Percentiles rank a stretch among this genome's conserved stretches.
These are phyloP conservation scores for Tetragonula carbonaria DNA, from an alignment of 2,888 invertebrate genomes.

Conservation along the genomic window DNA sequence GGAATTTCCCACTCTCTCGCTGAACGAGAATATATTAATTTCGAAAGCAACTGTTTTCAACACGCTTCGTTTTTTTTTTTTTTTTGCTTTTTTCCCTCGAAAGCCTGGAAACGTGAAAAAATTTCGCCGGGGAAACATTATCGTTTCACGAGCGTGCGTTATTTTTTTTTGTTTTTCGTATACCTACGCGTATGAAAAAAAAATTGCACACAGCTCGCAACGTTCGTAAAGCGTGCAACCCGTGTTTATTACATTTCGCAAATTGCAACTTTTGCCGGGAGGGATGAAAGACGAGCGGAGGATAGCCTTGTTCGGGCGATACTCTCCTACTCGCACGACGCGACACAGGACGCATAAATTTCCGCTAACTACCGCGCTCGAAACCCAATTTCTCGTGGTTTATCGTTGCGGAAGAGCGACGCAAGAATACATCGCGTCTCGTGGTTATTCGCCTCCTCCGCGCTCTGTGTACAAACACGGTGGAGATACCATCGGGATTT, in stretches of 20 bases:
- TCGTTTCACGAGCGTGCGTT: background rate
- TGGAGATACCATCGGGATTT: background rate
- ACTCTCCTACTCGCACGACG: background rate
- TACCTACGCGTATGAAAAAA: background rate
- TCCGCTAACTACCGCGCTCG: conserved; percentile 1
- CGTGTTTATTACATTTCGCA: conserved; percentile 7
- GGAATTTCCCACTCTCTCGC: too few relatives aligned
- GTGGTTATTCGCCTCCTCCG: background rate
- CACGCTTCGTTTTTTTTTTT: too few relatives aligned
- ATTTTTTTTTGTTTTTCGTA: background rate
- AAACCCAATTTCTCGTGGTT: conserved; percentile 12
- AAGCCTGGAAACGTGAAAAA: background rate
- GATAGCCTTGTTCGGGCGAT: background rate
- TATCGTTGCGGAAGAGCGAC: background rate
- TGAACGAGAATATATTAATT: too few relatives aligned
- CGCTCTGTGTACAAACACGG: background rate
- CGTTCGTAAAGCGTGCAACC: conserved; percentile 1
- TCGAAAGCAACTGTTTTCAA: too few relatives aligned
- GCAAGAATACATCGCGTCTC: background rate
- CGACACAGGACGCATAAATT: conserved; percentile 10
- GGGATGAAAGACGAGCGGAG: background rate
- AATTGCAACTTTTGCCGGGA: background rate
- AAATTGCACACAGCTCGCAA: background rate
- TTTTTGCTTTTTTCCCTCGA: background rate
- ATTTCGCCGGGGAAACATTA: background rate